Conservation (phyloP, 1,140 invertebrate species). For the Drosophila parvula region DNA sequence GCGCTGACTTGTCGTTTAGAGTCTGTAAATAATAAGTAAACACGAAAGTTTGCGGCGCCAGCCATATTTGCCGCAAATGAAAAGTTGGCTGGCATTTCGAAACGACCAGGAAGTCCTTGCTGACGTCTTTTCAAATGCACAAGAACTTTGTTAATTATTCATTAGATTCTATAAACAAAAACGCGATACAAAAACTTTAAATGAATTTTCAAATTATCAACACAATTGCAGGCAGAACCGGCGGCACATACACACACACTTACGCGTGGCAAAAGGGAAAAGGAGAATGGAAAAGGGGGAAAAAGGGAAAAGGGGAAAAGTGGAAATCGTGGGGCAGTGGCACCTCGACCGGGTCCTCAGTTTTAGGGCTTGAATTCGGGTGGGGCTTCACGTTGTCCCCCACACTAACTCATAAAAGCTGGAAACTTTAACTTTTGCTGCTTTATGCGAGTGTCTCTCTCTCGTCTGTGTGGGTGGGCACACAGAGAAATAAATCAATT, state of each 20-base stretch:
- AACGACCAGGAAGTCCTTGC: slow-evolving; percentile 58
- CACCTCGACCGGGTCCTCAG: slow-evolving; percentile 41
- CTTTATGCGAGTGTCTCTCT: slow-evolving; percentile 21
- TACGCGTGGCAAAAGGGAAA: slow-evolving; percentile 5
- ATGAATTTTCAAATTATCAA: slow-evolving; percentile 83
- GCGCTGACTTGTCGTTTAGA: slow-evolving; percentile 58
- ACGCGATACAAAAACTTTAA: slow-evolving; percentile 83
- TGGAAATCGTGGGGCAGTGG: slow-evolving; percentile 48
- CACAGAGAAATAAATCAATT: not conserved
- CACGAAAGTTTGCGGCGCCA: slow-evolving; percentile 72
- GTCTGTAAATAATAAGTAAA: slow-evolving; percentile 82
- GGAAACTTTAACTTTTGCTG: slow-evolving; percentile 71
- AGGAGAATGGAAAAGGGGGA: slow-evolving; percentile 4
- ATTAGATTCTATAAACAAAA: slow-evolving; percentile 83
- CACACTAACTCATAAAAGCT: slow-evolving; percentile 75
- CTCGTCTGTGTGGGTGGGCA: slow-evolving; percentile 25
- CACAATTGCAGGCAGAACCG: slow-evolving; percentile 81
- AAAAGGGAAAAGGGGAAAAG: slow-evolving; percentile 1
- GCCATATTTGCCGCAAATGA: slow-evolving; percentile 80
- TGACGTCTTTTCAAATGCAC: slow-evolving; percentile 80
- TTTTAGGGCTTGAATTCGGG: slow-evolving; percentile 10
- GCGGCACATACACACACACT: slow-evolving; percentile 27
- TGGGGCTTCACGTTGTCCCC: slow-evolving; percentile 14
- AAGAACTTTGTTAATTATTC: slow-evolving; percentile 83
- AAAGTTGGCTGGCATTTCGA: slow-evolving; percentile 72